A percentile compares a stretch with the other conserved stretches of the same genome.
phyloP scores from a whole-genome alignment of 2,888 invertebrate genomes.

The Aricia artaxerxes region DNA sequence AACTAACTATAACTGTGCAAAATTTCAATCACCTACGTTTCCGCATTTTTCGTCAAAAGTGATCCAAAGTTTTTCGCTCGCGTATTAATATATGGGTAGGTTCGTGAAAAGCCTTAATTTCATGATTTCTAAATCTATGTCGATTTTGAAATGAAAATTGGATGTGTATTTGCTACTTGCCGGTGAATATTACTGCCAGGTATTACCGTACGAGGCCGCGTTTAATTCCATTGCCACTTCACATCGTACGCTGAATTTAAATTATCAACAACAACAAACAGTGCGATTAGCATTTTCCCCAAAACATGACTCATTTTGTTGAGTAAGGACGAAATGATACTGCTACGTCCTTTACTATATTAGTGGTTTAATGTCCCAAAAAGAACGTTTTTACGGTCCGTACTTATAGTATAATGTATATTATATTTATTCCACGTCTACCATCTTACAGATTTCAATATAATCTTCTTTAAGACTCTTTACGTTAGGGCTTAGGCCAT shows the following conservation, averaged over 20 bases:
- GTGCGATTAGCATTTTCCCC: background rate
- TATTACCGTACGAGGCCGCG: background rate
- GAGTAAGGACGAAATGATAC: slow-evolving; percentile 2
- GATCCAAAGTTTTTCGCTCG: no score
- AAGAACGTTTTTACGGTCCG: background rate
- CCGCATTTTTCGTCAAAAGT: no score
- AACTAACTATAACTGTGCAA: no score
- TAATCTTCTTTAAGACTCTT: no score
- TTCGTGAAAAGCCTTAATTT: background rate
- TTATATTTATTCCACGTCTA: no score
- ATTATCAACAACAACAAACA: background rate
- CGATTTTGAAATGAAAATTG: background rate
- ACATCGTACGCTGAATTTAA: slow-evolving; percentile 1
- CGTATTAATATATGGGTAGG: no score
- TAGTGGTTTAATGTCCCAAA: background rate
- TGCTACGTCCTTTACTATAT: background rate
- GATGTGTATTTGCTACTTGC: background rate
- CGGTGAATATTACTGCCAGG: background rate
- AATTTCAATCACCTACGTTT: no score
- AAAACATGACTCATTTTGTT: slow-evolving; percentile 1
- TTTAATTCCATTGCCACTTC: slow-evolving; percentile 18
- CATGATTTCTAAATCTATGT: background rate
- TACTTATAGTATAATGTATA: background rate
- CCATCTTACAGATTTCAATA: no score
- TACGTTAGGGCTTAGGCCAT: no score